These are phyloP conservation scores for Neoitamus cyanurus DNA, from an alignment of 2,888 invertebrate genomes.

Conservation along the genomic window DNA sequence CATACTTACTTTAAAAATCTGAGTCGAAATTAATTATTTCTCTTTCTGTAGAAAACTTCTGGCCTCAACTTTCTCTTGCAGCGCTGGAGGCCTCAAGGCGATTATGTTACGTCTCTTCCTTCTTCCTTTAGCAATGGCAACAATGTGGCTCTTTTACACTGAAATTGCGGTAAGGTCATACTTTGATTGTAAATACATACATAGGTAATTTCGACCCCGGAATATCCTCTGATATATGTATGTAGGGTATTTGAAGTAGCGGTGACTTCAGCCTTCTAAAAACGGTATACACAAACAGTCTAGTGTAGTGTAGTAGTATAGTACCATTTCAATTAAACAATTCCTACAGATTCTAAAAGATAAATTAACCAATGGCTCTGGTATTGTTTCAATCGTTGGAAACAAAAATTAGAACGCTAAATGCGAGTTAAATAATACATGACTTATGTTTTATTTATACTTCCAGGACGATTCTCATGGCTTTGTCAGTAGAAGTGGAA, in stretches of 20 bases:
- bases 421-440: background rate
- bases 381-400: too few species aligned
- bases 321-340: too few species aligned
- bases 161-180: conserved; percentile 61
- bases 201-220: too few species aligned
- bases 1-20: background rate
- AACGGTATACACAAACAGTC: too few species aligned
- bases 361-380: too few species aligned
- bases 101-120: conserved; percentile 79
- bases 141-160: conserved; percentile 83
- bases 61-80: conserved; percentile 82
- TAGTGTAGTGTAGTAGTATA: too few species aligned
- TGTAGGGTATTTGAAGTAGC: too few species aligned
- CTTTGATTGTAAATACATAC: background rate
- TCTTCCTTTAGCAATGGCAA: conserved; percentile 80
- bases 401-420: background rate
- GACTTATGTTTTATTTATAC: background rate
- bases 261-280: too few species aligned
- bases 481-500: conserved; percentile 64
- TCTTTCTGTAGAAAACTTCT: conserved; percentile 75
- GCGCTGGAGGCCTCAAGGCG: conserved; percentile 79
- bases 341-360: too few species aligned
- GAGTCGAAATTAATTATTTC: conserved; percentile 9
- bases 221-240: too few species aligned
- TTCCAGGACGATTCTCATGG: conserved; percentile 64